Evolutionary conservation across 2,888 invertebrate species (phyloP).

Genomic region (Azorinus chamasolen): DNA sequence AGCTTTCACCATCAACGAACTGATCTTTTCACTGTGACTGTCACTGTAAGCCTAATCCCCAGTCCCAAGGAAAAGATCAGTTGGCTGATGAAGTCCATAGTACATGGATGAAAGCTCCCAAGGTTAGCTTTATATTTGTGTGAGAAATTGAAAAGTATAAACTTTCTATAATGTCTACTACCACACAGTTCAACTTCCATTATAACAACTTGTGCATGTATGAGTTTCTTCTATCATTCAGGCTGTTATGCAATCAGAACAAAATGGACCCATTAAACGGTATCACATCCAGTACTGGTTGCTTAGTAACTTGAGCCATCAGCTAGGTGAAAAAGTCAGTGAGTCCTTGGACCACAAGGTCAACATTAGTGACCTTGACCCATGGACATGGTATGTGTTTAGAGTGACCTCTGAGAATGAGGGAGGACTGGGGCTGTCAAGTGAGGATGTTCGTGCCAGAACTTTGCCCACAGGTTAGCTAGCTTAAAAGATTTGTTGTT

Average conservation of each 20-base stretch:
- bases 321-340: conserved; percentile 44
- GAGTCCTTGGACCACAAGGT: conserved; percentile 54
- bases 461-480: conserved; percentile 74
- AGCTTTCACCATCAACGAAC: too few relatives aligned
- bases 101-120: too few relatives aligned
- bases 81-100: too few relatives aligned
- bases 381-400: conserved; percentile 77
- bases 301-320: conserved; percentile 46
- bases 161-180: too few relatives aligned
- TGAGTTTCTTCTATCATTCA: too few relatives aligned
- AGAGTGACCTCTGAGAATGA: conserved; percentile 74
- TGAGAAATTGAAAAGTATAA: too few relatives aligned
- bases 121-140: too few relatives aligned
- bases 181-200: neutral
- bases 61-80: too few relatives aligned
- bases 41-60: too few relatives aligned
- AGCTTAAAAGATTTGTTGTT: too few relatives aligned
- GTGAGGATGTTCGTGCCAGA: conserved; percentile 54
- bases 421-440: conserved; percentile 69
- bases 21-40: too few relatives aligned
- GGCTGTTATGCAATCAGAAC: conserved; percentile 60
- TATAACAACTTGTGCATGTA: neutral
- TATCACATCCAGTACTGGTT: conserved; percentile 70
- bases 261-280: conserved; percentile 72
- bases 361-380: conserved; percentile 70